A percentile compares a stretch with the other conserved stretches of the same genome.
Conservation (phyloP, 2,888 invertebrate genomes). For the Cantharis flavilabris region DNA sequence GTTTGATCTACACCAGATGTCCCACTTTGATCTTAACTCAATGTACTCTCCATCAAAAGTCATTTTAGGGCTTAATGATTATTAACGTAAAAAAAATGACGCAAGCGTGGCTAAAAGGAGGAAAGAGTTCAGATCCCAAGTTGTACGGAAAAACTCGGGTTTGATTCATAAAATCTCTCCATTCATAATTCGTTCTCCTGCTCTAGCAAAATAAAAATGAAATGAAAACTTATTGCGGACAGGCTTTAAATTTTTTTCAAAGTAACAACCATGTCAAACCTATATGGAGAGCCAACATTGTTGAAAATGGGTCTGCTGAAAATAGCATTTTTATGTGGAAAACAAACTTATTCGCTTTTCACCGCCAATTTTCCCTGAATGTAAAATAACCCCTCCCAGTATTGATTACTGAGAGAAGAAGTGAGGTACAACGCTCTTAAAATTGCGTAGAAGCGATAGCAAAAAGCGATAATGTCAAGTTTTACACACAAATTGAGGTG, state of each 20-base stretch:
- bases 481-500: slow-evolving; percentile 20
- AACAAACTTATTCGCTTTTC: not conserved
- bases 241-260: too few relatives aligned
- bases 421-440: slow-evolving; percentile 6
- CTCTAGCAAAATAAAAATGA: too few relatives aligned
- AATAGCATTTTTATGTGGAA: not conserved
- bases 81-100: too few relatives aligned
- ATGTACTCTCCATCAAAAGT: not conserved
- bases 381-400: slow-evolving; percentile 12
- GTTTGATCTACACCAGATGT: not conserved
- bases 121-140: too few relatives aligned
- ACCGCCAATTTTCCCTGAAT: not conserved
- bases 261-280: not conserved
- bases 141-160: too few relatives aligned
- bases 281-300: not conserved
- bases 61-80: too few relatives aligned
- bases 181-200: too few relatives aligned
- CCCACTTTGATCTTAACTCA: not conserved
- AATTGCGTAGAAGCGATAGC: slow-evolving; percentile 16
- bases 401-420: slow-evolving; percentile 20
- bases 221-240: too few relatives aligned
- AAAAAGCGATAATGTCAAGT: slow-evolving; percentile 28
- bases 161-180: too few relatives aligned
- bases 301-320: not conserved
- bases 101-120: too few relatives aligned